A percentile compares a stretch with the other conserved stretches of the same genome.
phyloP scores from a whole-genome alignment of 2,797 vertebrate genomes.

The Champsocephalus esox region DNA sequence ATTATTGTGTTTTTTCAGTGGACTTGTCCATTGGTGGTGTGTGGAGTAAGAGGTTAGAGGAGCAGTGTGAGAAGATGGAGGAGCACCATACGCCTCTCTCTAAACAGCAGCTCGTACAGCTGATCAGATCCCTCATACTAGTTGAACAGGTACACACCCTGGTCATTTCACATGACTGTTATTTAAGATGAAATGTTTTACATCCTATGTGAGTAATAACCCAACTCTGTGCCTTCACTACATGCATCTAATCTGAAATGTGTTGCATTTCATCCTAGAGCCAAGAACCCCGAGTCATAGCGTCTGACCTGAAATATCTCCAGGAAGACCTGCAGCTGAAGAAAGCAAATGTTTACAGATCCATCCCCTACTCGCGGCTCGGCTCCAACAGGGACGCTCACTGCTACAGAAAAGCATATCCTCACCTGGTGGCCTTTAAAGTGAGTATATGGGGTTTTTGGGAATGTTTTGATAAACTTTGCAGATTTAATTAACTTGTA shows the following conservation, averaged over 20 bases:
- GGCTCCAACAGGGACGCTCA: conserved; percentile 85
- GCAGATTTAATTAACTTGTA: background rate
- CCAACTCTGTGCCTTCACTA: background rate
- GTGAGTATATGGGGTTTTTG: conserved; percentile 53
- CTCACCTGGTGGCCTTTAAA: conserved; percentile 83
- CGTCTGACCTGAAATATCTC: conserved; percentile 77
- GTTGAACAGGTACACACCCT: conserved; percentile 73
- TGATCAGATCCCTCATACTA: conserved; percentile 79
- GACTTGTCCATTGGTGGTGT: conserved; percentile 46
- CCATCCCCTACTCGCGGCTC: conserved; percentile 83
- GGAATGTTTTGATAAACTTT: background rate
- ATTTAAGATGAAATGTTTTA: too few relatives aligned
- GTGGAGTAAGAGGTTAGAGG: conserved; percentile 59
- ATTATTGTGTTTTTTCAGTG: conserved; percentile 56
- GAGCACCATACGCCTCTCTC: conserved; percentile 66
- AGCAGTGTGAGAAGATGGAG: conserved; percentile 67
- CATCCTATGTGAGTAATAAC: background rate
- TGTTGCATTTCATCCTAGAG: conserved; percentile 51
- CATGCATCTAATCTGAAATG: background rate
- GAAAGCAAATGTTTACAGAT: conserved; percentile 81
- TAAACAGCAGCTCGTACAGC: conserved; percentile 80
- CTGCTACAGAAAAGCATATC: conserved; percentile 85
- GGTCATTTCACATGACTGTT: background rate
- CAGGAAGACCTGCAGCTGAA: conserved; percentile 83
- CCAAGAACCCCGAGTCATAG: conserved; percentile 60